Conservation (phyloP, 2,888 invertebrate species). For the Ariolimax columbianus region DNA sequence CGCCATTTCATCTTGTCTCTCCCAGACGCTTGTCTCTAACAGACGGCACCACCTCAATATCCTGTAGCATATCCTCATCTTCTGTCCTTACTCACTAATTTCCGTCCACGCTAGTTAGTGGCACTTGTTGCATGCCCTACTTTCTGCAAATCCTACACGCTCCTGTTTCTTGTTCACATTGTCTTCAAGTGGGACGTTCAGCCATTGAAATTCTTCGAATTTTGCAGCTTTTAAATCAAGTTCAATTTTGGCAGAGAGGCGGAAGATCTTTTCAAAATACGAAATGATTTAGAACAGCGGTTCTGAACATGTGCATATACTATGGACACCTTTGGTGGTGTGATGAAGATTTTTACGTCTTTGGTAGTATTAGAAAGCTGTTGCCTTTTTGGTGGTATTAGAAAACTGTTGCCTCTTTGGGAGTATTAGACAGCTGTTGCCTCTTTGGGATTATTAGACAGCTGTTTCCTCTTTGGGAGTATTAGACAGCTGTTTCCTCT, state of each 20-base stretch:
- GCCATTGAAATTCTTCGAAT: neutral
- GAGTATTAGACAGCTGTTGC: no score
- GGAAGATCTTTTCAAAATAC: neutral
- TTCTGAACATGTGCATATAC: no score
- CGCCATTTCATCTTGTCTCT: neutral
- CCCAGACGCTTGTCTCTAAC: no score
- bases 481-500: no score
- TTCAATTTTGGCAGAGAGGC: neutral
- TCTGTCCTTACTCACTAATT: neutral
- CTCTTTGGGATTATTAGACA: no score
- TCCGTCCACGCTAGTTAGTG: neutral
- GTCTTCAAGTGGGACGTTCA: neutral
- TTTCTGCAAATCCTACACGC: neutral
- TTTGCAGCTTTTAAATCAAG: constrained; percentile 19
- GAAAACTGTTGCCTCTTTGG: no score
- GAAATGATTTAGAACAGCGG: constrained; percentile 8
- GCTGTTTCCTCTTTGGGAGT: no score
- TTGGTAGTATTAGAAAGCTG: no score
- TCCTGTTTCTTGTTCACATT: neutral
- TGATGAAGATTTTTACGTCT: no score
- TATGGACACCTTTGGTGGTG: no score
- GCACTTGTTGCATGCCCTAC: constrained; percentile 2
- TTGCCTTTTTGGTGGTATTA: no score
- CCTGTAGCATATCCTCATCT: neutral
- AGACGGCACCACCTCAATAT: no score